A percentile compares a stretch with the other conserved stretches of the same genome.
Evolutionary conservation across 2,888 invertebrate genomes (phyloP).

Genomic region (Ectobius pallidus): DNA sequence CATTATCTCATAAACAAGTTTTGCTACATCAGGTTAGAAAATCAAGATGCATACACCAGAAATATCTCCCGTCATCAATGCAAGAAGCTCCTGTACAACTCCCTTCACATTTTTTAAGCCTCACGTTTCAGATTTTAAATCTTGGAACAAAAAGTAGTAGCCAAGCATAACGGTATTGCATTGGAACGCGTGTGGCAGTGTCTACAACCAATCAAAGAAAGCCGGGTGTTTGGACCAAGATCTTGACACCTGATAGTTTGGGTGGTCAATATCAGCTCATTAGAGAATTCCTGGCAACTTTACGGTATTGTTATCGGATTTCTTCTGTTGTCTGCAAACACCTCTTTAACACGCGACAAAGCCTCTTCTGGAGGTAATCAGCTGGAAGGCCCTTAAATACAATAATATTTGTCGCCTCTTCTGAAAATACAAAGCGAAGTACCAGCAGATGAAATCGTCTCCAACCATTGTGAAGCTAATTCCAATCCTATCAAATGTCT

Average conservation of each 20-base stretch:
- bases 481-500: too few relatives aligned
- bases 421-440: background rate
- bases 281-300: background rate
- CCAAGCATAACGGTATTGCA: background rate
- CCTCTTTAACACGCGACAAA: background rate
- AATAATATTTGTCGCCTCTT: background rate
- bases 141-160: too few relatives aligned
- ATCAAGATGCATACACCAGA: too few relatives aligned
- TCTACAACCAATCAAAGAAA: constrained; percentile 12
- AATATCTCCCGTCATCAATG: too few relatives aligned
- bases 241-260: constrained; percentile 27
- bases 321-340: background rate
- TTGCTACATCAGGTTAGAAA: too few relatives aligned
- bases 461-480: too few relatives aligned
- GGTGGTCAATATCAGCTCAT: constrained; percentile 18
- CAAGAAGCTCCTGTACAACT: too few relatives aligned
- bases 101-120: too few relatives aligned
- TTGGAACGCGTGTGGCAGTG: background rate
- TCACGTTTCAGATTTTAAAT: too few relatives aligned
- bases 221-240: constrained; percentile 16
- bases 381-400: background rate
- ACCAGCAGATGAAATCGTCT: too few relatives aligned
- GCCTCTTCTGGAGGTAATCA: background rate
- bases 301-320: background rate
- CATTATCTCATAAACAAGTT: too few relatives aligned